Base-by-base conservation (phyloP, 2,113 vertebrate species). In the Psilopogon haemacephalus region DNA sequence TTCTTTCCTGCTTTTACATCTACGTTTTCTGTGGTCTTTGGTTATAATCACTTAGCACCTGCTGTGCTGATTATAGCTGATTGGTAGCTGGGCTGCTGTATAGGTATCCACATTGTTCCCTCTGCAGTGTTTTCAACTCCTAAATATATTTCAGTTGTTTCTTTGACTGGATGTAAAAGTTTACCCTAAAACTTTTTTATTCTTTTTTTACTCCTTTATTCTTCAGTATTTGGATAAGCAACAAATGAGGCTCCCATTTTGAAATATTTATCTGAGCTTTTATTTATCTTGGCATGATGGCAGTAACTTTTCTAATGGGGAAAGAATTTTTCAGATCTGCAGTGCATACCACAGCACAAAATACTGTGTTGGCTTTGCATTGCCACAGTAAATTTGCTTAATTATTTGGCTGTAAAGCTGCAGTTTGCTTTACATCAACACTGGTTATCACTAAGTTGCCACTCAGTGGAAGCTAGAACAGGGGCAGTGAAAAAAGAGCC, bases 281-380 rank as follows among this genome's bases (percentile, higher is more conserved):
- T 86, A 87, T 82, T 89, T 96, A 84, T 76, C 55, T 93, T 96
- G 86, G 92, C 77, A 67, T 63, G 65, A 75, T 20, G 8, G n/a
- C 46, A 79, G 54, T 62, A 79, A 82, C 40, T 93, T 73, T 27
- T 46, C 58, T 95, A 89, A 93, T 33, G 50, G 71, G 76, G 44
- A 88, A 94, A 69, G 69, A 93, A 76, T 18, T n/a, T 40, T 74
- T 92, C 48, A 79, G 71, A 82, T 92, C 40, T 63, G 44, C 55
- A 58, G 8, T 82, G 33, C 15, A 5, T 68, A 56, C 64, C 35
- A 38, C 64, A 81, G 50, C 38, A 84, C 67, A 92, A 86, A 94
- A 82, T 14, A 55, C 12, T 89, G 63, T 40, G 50, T 84, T 72
- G 58, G 37, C 68, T 95, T 82, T 78, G 23, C 64, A 77, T 54